Conservation (phyloP, 2,113 vertebrate genomes). For the Gadus macrocephalus region DNA sequence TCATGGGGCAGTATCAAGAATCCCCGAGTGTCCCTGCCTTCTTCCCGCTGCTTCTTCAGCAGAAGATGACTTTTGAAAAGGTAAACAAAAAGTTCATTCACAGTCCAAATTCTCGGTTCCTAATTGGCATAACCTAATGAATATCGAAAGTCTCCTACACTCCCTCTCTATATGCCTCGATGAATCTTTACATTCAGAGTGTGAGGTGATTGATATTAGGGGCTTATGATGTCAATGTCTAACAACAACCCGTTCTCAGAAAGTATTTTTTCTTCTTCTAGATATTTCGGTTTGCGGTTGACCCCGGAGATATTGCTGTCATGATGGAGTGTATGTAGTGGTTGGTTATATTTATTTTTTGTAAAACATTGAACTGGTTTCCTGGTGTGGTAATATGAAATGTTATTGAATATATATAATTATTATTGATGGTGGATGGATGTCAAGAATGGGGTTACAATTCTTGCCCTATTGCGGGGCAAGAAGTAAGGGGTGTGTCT, state of each 20-base stretch:
- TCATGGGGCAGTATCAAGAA: conserved; percentile 70
- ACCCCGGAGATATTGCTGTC: conserved; percentile 73
- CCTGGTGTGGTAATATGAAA: not conserved
- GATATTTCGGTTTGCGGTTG: conserved; percentile 71
- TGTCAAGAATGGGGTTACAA: too few relatives aligned
- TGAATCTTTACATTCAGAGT: too few relatives aligned
- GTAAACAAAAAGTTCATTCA: conserved; percentile 32
- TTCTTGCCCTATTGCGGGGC: too few relatives aligned
- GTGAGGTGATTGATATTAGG: too few relatives aligned
- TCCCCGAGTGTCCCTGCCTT: conserved; percentile 63
- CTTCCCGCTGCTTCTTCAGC: conserved; percentile 73
- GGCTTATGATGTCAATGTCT: too few relatives aligned
- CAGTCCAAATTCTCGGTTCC: too few relatives aligned
- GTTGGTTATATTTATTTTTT: not conserved
- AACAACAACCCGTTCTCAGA: too few relatives aligned
- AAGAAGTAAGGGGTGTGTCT: too few relatives aligned
- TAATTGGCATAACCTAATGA: too few relatives aligned
- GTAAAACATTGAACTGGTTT: too few relatives aligned
- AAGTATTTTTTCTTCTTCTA: conserved; percentile 37
- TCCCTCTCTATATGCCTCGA: too few relatives aligned
- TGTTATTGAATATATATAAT: conserved; percentile 3
- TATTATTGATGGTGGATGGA: not conserved
- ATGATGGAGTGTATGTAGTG: conserved; percentile 73
- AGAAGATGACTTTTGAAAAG: conserved; percentile 80
- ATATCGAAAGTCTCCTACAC: too few relatives aligned